Base-by-base conservation (phyloP, 2,113 vertebrate genomes). In the Paralichthys olivaceus region DNA sequence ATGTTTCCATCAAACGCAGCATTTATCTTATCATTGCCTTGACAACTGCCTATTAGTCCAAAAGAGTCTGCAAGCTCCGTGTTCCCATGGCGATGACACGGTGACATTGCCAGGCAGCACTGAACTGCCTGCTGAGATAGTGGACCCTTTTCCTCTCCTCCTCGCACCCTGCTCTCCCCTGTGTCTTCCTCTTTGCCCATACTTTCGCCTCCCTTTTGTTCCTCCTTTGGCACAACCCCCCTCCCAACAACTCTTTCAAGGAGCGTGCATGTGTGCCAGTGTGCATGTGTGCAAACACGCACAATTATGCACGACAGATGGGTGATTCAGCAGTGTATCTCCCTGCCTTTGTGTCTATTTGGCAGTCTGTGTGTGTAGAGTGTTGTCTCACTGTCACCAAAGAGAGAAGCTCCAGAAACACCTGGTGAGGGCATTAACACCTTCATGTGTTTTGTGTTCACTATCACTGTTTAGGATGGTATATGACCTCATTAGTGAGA, bases 1-100 rank as follows among this genome's bases (percentile, higher is more conserved):
- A 87, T 92, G 91, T 94, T 93, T 91, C 92, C 91, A 91, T 93
- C 92, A 93, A 90, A 93, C 87, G 71, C 84, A 85, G 84, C 93
- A 91, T 93, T 94, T 92, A 93, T 94, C 92, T 94, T 93, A 93
- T 94, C 93, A 94, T 92, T 90, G 91, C 86, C 90, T 87, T 93
- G 93, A 94, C 94, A 94, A 93, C 91, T 90, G 92, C 92, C 93
- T 94, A 93, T 93, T 94, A 93, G 91, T 91, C 87, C 86, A 83
- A 87, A 87, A 86, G 88, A 90, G 89, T 79, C 90, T 77, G 80
- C 68, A 7, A 84, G 81, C 81, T 74, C 81, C 37, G 80, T 77
- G 85, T 87, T 90, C 87, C 91, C 88, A 91, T 92, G 87, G 83
- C 84, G 91, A 93, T 94, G 94, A 94, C 93, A 94, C 79, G 61